These are phyloP conservation scores for Myotis daubentonii DNA, from an alignment of 2,797 vertebrate genomes.

Conservation along the genomic window DNA sequence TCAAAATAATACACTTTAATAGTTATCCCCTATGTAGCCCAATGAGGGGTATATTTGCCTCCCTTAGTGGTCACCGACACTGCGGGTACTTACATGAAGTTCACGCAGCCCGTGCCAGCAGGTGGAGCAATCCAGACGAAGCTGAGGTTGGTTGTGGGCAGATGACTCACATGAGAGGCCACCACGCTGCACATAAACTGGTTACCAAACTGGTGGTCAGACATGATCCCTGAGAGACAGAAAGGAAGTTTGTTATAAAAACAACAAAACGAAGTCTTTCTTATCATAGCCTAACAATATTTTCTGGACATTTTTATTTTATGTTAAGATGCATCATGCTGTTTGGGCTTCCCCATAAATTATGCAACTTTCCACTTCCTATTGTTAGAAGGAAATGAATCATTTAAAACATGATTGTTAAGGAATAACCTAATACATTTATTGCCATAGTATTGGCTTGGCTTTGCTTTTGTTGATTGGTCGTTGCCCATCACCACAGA, in stretches of 20 bases:
- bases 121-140: constrained; percentile 99
- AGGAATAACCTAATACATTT: neutral
- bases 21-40: neutral
- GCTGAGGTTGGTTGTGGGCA: constrained; percentile 96
- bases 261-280: neutral
- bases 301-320: constrained; percentile 13
- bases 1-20: constrained; percentile 4
- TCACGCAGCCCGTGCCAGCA: constrained; percentile 97
- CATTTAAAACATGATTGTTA: constrained; percentile 22
- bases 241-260: constrained; percentile 9
- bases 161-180: constrained; percentile 97
- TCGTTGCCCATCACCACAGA: neutral
- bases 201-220: constrained; percentile 95
- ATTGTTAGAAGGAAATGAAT: neutral
- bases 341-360: neutral
- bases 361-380: neutral
- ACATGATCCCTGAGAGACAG: constrained; percentile 91
- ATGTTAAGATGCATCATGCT: neutral
- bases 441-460: neutral
- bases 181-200: constrained; percentile 99
- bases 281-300: neutral
- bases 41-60: neutral
- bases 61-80: neutral
- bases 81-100: constrained; percentile 93
- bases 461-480: neutral